Base-by-base conservation (phyloP, 2,113 vertebrate species). In the Tragelaphus buxtoni region DNA sequence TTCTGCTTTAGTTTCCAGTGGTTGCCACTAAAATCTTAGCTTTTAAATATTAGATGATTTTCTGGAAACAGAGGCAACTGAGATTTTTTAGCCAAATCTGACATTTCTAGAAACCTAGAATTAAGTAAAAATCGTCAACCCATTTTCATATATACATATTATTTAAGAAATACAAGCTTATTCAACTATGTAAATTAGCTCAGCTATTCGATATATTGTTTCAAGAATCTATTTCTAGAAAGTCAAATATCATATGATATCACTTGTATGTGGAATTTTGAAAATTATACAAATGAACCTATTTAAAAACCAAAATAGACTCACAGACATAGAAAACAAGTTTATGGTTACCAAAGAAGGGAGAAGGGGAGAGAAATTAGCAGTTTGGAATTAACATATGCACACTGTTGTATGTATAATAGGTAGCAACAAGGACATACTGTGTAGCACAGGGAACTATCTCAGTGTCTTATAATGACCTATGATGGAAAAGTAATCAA, bases 41-140 rank as follows among this genome's bases (percentile, higher is more conserved):
- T 94, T 97, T 90, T 76, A 83, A 72, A 95, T 86, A 77, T 76
- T 74, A 90, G 39, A 32, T 94, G n/a, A 72, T 60, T 90, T 96
- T 93, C 28, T 92, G n/a, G 87, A 91, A 88, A 92, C 39, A 86
- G 28, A 92, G 8, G 45, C 77, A 91, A 26, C 72, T 72, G 55
- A 77, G 45, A 18, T 91, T 96, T 96, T 91, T 35, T 94, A 90
- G 32, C 55, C 69, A 95, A 56, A 69, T 83, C 82, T 89, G 87
- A 32, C 63, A 7, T 96, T 81, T 77, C 39, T 55, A 76, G 65
- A 92, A 88, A 77, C n/a, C 56, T 22, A 91, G 30, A 95, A 91
- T 84, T 72, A 91, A 17, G 72, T 61, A 81, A 91, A 96, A 90
- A n/a, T 69, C 42, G 17, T 90, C 32, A 84, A 83, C 30, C 32